Evolutionary conservation across 2,888 invertebrate species (phyloP).

Genomic region (Cryptosula pallasiana): DNA sequence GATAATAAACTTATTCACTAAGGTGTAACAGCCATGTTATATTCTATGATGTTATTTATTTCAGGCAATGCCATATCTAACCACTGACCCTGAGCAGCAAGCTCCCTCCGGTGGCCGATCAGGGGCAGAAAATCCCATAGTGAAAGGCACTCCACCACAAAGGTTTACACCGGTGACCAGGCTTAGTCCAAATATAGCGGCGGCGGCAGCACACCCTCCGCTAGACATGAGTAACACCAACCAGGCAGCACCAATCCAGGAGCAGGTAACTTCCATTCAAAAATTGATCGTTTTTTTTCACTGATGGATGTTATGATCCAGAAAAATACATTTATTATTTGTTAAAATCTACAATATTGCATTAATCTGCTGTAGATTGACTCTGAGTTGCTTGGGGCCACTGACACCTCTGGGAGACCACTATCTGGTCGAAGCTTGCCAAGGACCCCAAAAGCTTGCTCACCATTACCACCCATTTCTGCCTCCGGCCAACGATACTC

Average conservation of each 20-base stretch:
- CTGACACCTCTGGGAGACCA: neutral
- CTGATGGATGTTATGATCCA: too few relatives aligned
- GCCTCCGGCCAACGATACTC: neutral
- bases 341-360: too few relatives aligned
- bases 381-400: neutral
- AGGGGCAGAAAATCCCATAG: conserved; percentile 17
- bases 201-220: neutral
- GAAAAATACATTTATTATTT: too few relatives aligned
- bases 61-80: neutral
- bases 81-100: conserved; percentile 1
- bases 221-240: neutral
- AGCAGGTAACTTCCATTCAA: neutral
- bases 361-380: neutral
- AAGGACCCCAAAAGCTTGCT: neutral
- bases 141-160: conserved; percentile 7
- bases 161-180: neutral
- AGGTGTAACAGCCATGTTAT: too few relatives aligned
- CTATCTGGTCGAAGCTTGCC: neutral
- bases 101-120: neutral
- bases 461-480: neutral
- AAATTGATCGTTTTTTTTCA: too few relatives aligned
- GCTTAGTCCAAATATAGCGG: neutral
- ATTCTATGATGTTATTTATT: too few relatives aligned
- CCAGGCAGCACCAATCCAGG: neutral
- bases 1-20: too few relatives aligned